These are phyloP conservation scores for Coelinius sp. DNA, from an alignment of 2,888 invertebrate species.

Conservation along the genomic window DNA sequence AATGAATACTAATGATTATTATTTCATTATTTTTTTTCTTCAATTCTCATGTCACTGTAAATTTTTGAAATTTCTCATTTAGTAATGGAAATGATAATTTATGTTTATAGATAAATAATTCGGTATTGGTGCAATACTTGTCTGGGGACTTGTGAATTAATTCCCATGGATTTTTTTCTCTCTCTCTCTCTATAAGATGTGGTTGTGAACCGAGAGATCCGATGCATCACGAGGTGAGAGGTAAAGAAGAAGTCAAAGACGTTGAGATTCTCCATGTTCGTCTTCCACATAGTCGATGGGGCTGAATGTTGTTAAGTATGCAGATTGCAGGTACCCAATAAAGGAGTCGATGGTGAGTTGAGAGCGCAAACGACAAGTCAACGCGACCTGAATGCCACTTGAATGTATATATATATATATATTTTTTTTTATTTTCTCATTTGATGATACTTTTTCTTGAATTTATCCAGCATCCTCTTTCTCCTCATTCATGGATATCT, in stretches of 20 bases:
- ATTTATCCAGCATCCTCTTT: neutral
- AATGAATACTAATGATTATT: neutral
- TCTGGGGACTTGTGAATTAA: neutral
- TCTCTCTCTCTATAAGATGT: constrained; percentile 9
- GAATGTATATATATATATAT: constrained; percentile 11
- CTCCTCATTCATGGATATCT: neutral
- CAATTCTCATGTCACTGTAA: neutral
- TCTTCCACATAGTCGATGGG: constrained; percentile 1
- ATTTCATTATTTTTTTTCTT: too few species aligned
- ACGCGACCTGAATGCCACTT: constrained; percentile 37
- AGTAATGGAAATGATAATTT: constrained; percentile 8
- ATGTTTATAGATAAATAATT: constrained; percentile 16
- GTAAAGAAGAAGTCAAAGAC: constrained; percentile 29
- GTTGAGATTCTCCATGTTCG: constrained; percentile 16
- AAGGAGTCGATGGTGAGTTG: constrained; percentile 9
- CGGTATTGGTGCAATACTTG: constrained; percentile 30
- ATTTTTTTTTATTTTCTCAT: constrained; percentile 19
- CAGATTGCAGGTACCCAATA: constrained; percentile 33
- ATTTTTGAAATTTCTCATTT: neutral
- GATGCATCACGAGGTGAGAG: constrained; percentile 39
- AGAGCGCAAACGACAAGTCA: constrained; percentile 29
- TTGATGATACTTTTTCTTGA: constrained; percentile 13
- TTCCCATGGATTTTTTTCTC: constrained; percentile 3
- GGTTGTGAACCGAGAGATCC: constrained; percentile 13
- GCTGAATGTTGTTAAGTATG: constrained; percentile 33